Evolutionary conservation across 1,140 invertebrate species (phyloP), one percentile per base, ranked within the genome.

Genomic region (Nymphalis io): DNA sequence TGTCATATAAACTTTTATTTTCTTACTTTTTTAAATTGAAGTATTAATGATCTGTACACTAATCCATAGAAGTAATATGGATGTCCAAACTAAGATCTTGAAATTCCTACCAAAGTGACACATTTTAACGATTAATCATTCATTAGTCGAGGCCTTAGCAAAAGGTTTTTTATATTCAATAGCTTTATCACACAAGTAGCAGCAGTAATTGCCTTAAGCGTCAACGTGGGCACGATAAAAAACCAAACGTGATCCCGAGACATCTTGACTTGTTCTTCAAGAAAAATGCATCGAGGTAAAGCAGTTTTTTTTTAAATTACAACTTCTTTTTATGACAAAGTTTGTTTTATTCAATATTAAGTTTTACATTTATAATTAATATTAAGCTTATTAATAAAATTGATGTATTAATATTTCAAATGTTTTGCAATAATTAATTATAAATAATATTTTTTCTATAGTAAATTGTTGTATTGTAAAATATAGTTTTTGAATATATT

Each of bases 171-270:
- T 70, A 58, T 46, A 59, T 51, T 59, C 53, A 51, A 70, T 60
- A 70, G 60, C 60, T 70, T 70, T 63, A 70, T 70, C 61, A 62
- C 61, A 61, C 53, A 58, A 62, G 53, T 58, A 57, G 53, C 60
- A 70, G 33, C 53, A 61, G 68, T 70, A 70, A 70, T 70, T 70
- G 68, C 68, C 68, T 70, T 64, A 64, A 64, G 16, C 46, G 51
- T 51, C 51, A 39, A 64, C 55, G 38, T 64, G 33, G 62, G 55
- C 62, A 57, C 48, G 38, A 64, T 64, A 64, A 64, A 64, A 64
- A 64, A 64, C 62, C 51, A 21, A 55, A 64, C 62, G 33, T 27
- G 48, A 15, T 57, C 38, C 38, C 62, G 23, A 51, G 62, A 64
- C 15, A 16, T 23, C 51, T 64, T 20, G 57, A 55, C 51, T 40